Conservation (phyloP, 2,888 invertebrate species). For the Aleiodes alternator region DNA sequence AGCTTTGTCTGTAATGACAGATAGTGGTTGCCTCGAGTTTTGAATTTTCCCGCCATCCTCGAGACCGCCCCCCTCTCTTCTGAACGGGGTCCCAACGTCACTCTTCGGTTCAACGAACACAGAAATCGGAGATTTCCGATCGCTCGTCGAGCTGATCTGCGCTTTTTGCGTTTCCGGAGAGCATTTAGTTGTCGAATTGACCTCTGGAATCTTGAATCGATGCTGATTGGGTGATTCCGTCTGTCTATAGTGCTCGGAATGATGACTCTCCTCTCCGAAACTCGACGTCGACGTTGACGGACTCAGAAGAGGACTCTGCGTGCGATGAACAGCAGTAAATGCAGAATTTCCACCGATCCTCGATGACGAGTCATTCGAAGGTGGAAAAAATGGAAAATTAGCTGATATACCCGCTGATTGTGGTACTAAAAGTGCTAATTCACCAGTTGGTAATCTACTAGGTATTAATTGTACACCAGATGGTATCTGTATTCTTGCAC, state of each 20-base stretch:
- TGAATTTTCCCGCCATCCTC: constrained; percentile 48
- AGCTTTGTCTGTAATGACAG: constrained; percentile 72
- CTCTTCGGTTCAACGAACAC: constrained; percentile 60
- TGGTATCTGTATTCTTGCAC: constrained; percentile 78
- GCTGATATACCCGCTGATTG: constrained; percentile 76
- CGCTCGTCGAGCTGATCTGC: constrained; percentile 71
- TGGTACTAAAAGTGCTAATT: constrained; percentile 82
- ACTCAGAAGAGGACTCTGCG: constrained; percentile 83
- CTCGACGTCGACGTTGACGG: constrained; percentile 84
- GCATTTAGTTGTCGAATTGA: constrained; percentile 64
- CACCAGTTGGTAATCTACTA: constrained; percentile 81
- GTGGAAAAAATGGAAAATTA: constrained; percentile 76
- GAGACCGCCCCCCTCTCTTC: constrained; percentile 49
- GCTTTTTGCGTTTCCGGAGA: constrained; percentile 72
- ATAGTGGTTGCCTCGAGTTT: constrained; percentile 68
- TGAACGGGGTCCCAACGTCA: constrained; percentile 48
- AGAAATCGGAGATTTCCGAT: constrained; percentile 64
- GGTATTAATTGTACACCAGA: constrained; percentile 82
- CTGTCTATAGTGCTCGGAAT: constrained; percentile 73
- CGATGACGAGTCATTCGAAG: constrained; percentile 65
- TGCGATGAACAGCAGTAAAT: constrained; percentile 74
- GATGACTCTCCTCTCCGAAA: constrained; percentile 78
- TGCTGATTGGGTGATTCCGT: constrained; percentile 63
- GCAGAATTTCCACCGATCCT: constrained; percentile 70
- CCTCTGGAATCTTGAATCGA: constrained; percentile 69